A percentile compares a stretch with the other conserved stretches of the same genome.
phyloP scores from a whole-genome alignment of 2,797 vertebrate species.

The Pseudotriccus pelzelni region DNA sequence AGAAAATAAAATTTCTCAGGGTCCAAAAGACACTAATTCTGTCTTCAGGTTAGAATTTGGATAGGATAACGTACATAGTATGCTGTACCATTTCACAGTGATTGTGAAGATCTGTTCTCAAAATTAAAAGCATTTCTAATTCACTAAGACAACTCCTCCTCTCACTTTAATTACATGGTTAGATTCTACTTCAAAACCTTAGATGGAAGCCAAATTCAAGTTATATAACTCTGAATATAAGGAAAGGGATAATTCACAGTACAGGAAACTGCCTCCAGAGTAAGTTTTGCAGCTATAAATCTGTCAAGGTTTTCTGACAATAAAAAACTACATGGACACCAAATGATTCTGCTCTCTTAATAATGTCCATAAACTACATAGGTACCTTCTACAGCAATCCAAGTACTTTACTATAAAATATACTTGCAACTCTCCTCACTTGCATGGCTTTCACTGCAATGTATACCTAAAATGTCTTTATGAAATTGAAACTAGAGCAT shows the following conservation, averaged over 20 bases:
- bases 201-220: background rate
- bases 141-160: background rate
- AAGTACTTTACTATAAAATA: background rate
- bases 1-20: background rate
- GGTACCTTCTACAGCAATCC: background rate
- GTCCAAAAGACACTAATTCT: background rate
- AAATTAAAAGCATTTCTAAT: background rate
- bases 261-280: background rate
- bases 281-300: background rate
- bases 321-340: background rate
- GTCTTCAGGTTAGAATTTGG: background rate
- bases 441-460: background rate
- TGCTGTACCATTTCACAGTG: background rate
- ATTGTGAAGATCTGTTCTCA: background rate
- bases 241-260: background rate
- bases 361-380: background rate
- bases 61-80: background rate
- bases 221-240: background rate
- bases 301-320: background rate
- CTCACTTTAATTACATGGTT: background rate
- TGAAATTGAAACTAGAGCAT: background rate
- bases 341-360: background rate
- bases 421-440: background rate
- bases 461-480: background rate
- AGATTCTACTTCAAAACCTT: background rate